A percentile compares a stretch with the other conserved stretches of the same genome.
These are phyloP conservation scores for Tinamus guttatus DNA, from an alignment of 2,113 vertebrate genomes.

Conservation along the genomic window DNA sequence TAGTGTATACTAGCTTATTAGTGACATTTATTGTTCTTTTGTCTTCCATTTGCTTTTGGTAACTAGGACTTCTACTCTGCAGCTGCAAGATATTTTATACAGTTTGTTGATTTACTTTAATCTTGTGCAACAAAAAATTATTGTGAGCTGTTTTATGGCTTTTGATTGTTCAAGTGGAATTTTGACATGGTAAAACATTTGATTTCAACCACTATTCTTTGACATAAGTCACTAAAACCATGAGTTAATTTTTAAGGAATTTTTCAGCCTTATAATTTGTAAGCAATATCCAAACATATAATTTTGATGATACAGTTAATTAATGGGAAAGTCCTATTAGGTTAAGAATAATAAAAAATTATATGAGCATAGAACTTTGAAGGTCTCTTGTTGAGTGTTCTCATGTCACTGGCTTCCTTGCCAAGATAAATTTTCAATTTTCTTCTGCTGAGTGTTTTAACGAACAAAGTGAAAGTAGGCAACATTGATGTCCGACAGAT, in stretches of 20 bases:
- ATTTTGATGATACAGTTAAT: not conserved
- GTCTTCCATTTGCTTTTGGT: constrained; percentile 12
- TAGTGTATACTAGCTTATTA: not conserved
- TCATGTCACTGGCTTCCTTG: not conserved
- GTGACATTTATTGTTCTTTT: constrained; percentile 3
- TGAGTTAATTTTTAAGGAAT: not conserved
- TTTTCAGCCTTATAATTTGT: not conserved
- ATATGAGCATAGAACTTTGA: not conserved
- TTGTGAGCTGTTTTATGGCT: not conserved
- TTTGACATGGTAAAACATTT: not conserved
- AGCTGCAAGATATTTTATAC: not conserved
- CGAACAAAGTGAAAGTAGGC: not conserved
- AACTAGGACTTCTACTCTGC: not conserved
- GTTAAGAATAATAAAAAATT: accelerated
- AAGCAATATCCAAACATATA: not conserved
- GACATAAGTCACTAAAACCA: not conserved
- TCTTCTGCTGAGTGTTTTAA: not conserved
- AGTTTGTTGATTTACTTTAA: constrained; percentile 9
- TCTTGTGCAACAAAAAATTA: constrained; percentile 19
- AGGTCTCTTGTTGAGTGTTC: not conserved
- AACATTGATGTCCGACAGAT: not conserved
- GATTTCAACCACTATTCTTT: not conserved
- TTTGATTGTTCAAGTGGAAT: constrained; percentile 21
- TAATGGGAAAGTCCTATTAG: not conserved
- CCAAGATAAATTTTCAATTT: not conserved